Evolutionary conservation across 1,140 invertebrate species (phyloP), one percentile per base, ranked within the genome.

Genomic region (Neodiprion fabricii): DNA sequence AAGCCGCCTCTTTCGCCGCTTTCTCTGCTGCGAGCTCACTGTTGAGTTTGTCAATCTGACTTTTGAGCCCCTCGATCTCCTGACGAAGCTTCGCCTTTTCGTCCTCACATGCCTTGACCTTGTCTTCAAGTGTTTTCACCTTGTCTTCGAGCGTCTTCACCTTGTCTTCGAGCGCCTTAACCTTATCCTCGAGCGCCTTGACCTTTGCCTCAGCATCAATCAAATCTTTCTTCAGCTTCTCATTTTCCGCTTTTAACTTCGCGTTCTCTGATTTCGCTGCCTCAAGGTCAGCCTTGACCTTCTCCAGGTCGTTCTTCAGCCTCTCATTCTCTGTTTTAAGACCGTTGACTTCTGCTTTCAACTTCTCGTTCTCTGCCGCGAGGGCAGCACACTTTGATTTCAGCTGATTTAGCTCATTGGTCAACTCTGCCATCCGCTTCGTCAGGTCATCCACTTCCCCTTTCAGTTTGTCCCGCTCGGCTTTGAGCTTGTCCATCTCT

Each of bases 81-180:
- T 61, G 11, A 14, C 53, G 53, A 14, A 61, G 53, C 53, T 17
- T 61, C 12, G 69, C 10, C n/a, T 76, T 82, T 70, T 82, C 81
- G 0, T 61, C 65, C 4, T 68, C 8, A 21, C 77, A 53, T 11
- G 74, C 66, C 0, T 65, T 28, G 8, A 77, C 7, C 14, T 78
- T 65, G 12, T 40, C 48, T 61, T 76, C 76, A 61, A 81, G n/a
- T 23, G 67, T 70, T 14, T 48, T 40, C 17, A 49, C 21, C 67
- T 78, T 77, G 4, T 49, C 68, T 11, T 72, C 49, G 7, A 78
- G 49, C n/a, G 50, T 73, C 17, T 75, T 49, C 61, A 75, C 79
- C 23, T 79, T 77, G 17, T n/a, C 23, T 28, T 68, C 53, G 50
- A 79, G 67, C 14, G 70, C 72, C 53, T 48, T 71, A 23, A 81